phyloP scores from a whole-genome alignment of 2,113 vertebrate species.

The Tyto alba region DNA sequence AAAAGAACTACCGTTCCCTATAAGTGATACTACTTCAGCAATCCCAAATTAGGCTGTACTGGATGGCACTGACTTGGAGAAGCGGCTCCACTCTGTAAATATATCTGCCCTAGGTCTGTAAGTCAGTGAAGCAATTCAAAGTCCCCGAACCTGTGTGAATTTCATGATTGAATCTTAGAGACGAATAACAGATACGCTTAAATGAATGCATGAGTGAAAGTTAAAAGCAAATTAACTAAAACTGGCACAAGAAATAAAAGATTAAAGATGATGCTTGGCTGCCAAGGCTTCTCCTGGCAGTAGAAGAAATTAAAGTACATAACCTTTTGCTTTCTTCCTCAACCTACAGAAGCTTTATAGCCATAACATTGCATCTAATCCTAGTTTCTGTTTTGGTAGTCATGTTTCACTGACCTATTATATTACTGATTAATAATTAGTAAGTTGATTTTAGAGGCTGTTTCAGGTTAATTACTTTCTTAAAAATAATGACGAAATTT shows the following conservation, averaged over 20 bases:
- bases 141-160: background rate
- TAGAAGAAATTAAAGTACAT: background rate
- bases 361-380: background rate
- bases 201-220: background rate
- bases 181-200: background rate
- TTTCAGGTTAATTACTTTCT: constrained; percentile 15
- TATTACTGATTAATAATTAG: constrained; percentile 12
- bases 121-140: background rate
- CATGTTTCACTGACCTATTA: background rate
- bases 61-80: background rate
- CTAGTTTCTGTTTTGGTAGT: background rate
- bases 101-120: background rate
- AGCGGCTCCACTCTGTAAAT: background rate
- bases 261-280: background rate
- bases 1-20: background rate
- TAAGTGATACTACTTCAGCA: background rate
- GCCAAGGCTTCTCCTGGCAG: background rate
- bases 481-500: background rate
- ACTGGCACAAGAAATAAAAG: background rate
- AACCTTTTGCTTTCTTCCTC: background rate
- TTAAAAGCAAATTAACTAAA: background rate
- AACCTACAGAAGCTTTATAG: background rate
- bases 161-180: background rate
- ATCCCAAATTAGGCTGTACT: background rate
- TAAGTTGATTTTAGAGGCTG: background rate